phyloP scores from a whole-genome alignment of 1,140 invertebrate species.

The Drosophila ercepeae region DNA sequence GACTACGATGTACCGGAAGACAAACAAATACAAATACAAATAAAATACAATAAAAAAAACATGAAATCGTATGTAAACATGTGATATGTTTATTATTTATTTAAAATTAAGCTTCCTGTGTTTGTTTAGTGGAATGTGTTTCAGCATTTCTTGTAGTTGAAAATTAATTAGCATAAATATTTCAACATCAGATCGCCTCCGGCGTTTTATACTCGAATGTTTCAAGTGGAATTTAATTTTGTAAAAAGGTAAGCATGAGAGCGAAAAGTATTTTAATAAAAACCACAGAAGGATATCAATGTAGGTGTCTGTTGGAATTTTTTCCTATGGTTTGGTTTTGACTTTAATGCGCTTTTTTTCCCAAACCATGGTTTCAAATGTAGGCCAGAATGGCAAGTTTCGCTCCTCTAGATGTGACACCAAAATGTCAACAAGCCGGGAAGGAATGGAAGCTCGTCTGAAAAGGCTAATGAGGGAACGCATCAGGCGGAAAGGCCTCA shows the following conservation, averaged over 20 bases:
- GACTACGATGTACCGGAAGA: conserved; percentile 29
- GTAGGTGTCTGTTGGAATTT: background rate
- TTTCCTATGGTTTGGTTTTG: conserved; percentile 1
- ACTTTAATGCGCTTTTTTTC: background rate
- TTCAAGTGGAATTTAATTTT: background rate
- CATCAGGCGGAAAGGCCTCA: conserved; percentile 69
- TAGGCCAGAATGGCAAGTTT: conserved; percentile 44
- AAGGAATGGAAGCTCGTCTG: conserved; percentile 40
- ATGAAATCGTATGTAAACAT: conserved; percentile 21
- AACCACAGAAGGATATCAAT: background rate
- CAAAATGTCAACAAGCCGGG: conserved; percentile 70
- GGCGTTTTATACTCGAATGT: background rate
- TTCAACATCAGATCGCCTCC: background rate
- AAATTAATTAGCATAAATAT: conserved; percentile 28
- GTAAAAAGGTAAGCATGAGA: background rate
- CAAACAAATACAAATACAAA: conserved; percentile 18
- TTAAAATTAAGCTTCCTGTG: conserved; percentile 7
- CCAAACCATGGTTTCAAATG: conserved; percentile 4
- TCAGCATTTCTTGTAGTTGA: conserved; percentile 6
- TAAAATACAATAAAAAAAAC: conserved; percentile 3
- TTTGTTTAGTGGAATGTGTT: conserved; percentile 3
- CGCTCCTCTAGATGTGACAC: conserved; percentile 55
- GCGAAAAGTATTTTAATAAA: background rate
- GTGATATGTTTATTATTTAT: conserved; percentile 41
- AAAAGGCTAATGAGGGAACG: conserved; percentile 75